phyloP scores from a whole-genome alignment of 2,888 invertebrate genomes.

The Campaea margaritaria region DNA sequence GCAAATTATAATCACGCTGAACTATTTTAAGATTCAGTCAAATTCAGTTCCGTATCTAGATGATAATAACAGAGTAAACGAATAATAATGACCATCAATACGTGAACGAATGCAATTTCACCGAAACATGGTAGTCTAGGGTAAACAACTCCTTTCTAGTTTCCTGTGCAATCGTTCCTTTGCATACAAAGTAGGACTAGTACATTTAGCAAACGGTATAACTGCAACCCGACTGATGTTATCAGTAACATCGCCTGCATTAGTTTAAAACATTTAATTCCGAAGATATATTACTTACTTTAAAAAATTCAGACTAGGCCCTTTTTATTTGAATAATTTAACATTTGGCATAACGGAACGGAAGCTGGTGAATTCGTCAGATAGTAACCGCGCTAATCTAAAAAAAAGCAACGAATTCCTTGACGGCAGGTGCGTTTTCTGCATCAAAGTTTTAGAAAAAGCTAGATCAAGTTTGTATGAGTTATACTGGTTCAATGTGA shows the following conservation, averaged over 20 bases:
- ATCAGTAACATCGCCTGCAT: not conserved
- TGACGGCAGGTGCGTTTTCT: too few relatives aligned
- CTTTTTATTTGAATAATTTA: too few relatives aligned
- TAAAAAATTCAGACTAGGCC: too few relatives aligned
- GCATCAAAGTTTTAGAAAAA: slow-evolving; percentile 1
- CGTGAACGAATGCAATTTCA: slow-evolving; percentile 29
- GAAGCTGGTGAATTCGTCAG: slow-evolving; percentile 15
- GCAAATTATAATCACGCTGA: too few relatives aligned
- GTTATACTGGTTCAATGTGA: not conserved
- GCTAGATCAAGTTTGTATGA: too few relatives aligned
- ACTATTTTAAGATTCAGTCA: too few relatives aligned
- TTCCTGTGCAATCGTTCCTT: slow-evolving; percentile 32
- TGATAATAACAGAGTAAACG: too few relatives aligned
- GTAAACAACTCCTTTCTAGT: slow-evolving; percentile 38
- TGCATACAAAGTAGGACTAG: slow-evolving; percentile 40
- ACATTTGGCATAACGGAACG: too few relatives aligned
- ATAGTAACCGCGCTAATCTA: too few relatives aligned
- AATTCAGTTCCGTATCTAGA: too few relatives aligned
- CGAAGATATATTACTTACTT: too few relatives aligned
- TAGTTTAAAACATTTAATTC: not conserved
- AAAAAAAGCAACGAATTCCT: too few relatives aligned
- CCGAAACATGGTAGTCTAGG: slow-evolving; percentile 26
- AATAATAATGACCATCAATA: slow-evolving; percentile 4
- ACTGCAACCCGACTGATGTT: slow-evolving; percentile 2
- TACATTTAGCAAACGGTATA: slow-evolving; percentile 10